Base-by-base conservation (phyloP, 2,888 invertebrate species). In the Lampropteryx suffumata region DNA sequence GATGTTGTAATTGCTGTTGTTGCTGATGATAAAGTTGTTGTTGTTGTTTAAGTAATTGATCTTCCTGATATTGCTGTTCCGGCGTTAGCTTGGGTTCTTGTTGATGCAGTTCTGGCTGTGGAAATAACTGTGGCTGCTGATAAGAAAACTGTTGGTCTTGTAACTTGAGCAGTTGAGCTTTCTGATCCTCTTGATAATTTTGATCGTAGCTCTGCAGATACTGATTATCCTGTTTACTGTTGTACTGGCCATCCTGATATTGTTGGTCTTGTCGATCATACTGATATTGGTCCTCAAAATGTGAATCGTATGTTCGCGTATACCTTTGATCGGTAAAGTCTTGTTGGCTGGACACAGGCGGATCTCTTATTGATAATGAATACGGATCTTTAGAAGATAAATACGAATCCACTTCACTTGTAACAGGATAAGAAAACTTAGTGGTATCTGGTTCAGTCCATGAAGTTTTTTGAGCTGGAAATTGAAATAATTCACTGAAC, bases 381-480 rank as follows among this genome's bases (percentile, higher is more conserved):
- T 76, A 76, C 64, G 81, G 74, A 61, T 83, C 69, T 53, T 82
- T 73, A 65, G 82, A 84, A 48, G 79, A 58, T 71, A 82, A 62
- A 60, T 81, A 71, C 43, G 74, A 68, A 55, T 82, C 82, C 51
- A 77, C 77, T 49, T 79, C 83, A 77, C 75, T 82, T 41, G 77
- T 78, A 32, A 73, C 71, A 55, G 82, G 76, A 67, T 86, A 88
- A 33, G 82, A 79, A 70, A 85, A 85, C 61, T 84, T 82, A 28
- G 79, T 66, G 48, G 73, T 67, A 50, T 89, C 89, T 28, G 79
- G 64, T 67, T 88, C 88, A 59, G 78, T 80, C 88, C 87, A 89
- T 57, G 85, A 67, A 43, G 86, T 65, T 72, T 87, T 88, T 76
- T 88, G 89, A 76, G 85, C 90, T 90, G 89, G 55, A 88, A 90